Evolutionary conservation across 2,797 vertebrate genomes (phyloP).

Genomic region (Takifugu rubripes): DNA sequence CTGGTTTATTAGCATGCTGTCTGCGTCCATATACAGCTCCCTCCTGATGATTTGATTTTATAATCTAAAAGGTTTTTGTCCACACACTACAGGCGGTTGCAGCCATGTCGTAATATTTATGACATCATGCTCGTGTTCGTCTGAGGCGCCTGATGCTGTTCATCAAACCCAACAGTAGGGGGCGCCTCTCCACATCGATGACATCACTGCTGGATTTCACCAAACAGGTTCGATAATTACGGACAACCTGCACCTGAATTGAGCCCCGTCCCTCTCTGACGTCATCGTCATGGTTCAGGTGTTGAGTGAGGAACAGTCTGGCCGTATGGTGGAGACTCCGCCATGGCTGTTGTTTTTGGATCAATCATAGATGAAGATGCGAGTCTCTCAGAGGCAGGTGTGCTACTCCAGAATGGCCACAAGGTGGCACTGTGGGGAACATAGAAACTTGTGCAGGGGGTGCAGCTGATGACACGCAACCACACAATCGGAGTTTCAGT

Average conservation of each 20-base stretch:
- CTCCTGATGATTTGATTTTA: too few species aligned
- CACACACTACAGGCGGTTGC: too few species aligned
- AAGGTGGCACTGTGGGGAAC: conserved; percentile 47
- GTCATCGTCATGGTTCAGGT: conserved; percentile 18
- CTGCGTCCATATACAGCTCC: conserved; percentile 16
- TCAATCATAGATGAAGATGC: background rate
- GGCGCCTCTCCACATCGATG: too few species aligned
- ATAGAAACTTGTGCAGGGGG: background rate
- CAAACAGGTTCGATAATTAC: too few species aligned
- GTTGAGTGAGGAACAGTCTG: conserved; percentile 22
- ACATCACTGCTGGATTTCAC: too few species aligned
- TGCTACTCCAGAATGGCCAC: conserved; percentile 32
- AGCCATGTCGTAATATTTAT: too few species aligned
- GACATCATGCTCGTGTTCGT: too few species aligned
- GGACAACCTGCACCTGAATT: too few species aligned
- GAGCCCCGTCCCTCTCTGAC: conserved; percentile 38
- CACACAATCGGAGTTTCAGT: background rate
- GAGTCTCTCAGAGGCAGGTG: background rate
- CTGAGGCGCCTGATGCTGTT: too few species aligned
- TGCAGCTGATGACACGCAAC: background rate
- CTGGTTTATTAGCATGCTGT: conserved; percentile 48
- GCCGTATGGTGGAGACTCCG: conserved; percentile 2
- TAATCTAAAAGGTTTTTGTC: too few species aligned
- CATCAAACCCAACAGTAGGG: too few species aligned
- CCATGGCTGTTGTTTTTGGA: background rate